Evolutionary conservation across 2,797 vertebrate genomes (phyloP), one percentile per base, ranked within the genome.

Genomic region (Arctocebus calabarensis): DNA sequence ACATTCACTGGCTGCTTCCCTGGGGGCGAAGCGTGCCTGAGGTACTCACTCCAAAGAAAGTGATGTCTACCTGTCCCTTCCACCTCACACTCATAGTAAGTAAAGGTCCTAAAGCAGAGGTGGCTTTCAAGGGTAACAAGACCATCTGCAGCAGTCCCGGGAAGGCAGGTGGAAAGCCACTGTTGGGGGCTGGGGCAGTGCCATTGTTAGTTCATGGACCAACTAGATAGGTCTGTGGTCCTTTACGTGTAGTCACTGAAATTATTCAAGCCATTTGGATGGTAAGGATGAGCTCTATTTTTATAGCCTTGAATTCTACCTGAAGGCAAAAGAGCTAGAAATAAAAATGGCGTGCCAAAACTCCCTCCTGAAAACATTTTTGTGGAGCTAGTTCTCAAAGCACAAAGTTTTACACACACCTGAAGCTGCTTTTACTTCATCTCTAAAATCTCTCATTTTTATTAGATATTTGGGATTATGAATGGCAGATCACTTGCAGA

Each of bases 401-500:
- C 73, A 93, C 81, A 71, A 96, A 83, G 7, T 6, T 82, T 93
- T 97, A 88, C 45, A 90, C 34, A 55, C 64, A 57, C n/a, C 22
- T 45, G 0, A 79, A 96, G 12, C 11, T 68, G 37, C 77, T 97
- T 96, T 96, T 95, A 81, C 85, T 84, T 13, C 16, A 55, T 81
- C 34, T 95, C 12, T 81, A 85, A 88, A 94, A 89, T 55, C 12
- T 68, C 94, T 93, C 22, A 0, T 59, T 97, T 96, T 95, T 92
- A 40, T 32, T 92, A 34, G 45, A 43, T 88, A 19, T 11, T 96
- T 92, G n/a, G 62, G 92, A 25, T 91, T 71, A 29, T 75, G 32
- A 74, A 55, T 11, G 85, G 27, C 27, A 86, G 59, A 85, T 68
- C 57, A 82, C 57, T 92, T 85, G 43, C 34, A 94, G 85, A 66